These are phyloP conservation scores for Turritopsis rubra DNA, from an alignment of 30 jellyfish, hydroid and myxozoan species.

Conservation along the genomic window DNA sequence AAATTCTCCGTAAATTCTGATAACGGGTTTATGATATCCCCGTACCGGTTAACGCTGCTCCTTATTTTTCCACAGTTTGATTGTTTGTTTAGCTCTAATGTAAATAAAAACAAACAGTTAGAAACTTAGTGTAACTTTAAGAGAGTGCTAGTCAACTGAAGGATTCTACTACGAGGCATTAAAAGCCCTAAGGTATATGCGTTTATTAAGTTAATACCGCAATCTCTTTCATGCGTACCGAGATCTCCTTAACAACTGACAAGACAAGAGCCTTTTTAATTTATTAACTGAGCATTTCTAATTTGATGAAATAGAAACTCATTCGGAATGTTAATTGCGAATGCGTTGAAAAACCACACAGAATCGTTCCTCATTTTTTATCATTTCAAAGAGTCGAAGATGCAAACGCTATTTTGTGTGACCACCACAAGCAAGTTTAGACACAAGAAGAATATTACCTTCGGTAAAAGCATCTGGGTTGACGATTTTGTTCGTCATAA, in stretches of 20 bases:
- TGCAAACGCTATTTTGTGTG: too few relatives aligned
- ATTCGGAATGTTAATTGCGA: too few relatives aligned
- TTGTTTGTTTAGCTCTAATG: constrained; percentile 29
- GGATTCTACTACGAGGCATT: too few relatives aligned
- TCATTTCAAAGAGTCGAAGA: too few relatives aligned
- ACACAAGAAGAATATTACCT: neutral
- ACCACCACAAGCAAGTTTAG: neutral
- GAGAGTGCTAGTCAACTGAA: too few relatives aligned
- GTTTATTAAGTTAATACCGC: neutral
- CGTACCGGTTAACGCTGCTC: constrained; percentile 46
- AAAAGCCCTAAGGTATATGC: neutral
- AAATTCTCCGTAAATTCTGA: constrained; percentile 64
- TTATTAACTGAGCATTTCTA: too few relatives aligned
- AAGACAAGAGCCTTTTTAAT: too few relatives aligned
- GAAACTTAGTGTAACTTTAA: neutral
- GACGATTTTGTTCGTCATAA: neutral
- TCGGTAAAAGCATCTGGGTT: constrained; percentile 5
- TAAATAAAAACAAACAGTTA: neutral
- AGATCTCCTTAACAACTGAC: too few relatives aligned
- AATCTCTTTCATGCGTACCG: too few relatives aligned
- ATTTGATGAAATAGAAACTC: too few relatives aligned
- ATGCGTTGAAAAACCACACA: too few relatives aligned
- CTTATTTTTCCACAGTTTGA: constrained; percentile 37
- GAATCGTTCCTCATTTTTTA: too few relatives aligned
- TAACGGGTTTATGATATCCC: constrained; percentile 42